Evolutionary conservation across 2,113 vertebrate species (phyloP).

Genomic region (Platysteira castanea): DNA sequence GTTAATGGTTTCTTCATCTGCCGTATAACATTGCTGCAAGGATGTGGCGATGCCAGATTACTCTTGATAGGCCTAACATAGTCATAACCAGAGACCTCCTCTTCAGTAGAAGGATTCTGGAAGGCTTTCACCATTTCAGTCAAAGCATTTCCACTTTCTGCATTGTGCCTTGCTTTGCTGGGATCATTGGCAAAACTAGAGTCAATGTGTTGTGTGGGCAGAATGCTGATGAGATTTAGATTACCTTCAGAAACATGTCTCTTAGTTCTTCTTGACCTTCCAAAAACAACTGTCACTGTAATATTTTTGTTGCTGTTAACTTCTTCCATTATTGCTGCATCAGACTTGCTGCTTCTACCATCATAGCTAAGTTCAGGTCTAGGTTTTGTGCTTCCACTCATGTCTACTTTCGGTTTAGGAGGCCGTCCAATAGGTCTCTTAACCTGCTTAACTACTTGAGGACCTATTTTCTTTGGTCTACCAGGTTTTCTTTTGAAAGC

Average conservation of each 20-base stretch:
- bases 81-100: constrained; percentile 64
- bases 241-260: constrained; percentile 85
- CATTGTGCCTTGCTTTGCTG: constrained; percentile 27
- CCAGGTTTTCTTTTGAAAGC: constrained; percentile 89
- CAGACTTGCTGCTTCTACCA: constrained; percentile 24
- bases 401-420: constrained; percentile 79
- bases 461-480: constrained; percentile 89
- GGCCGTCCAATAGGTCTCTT: constrained; percentile 91
- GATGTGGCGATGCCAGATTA: constrained; percentile 65
- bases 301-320: constrained; percentile 81
- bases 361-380: constrained; percentile 21
- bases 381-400: constrained; percentile 31
- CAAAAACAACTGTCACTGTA: constrained; percentile 89
- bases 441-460: constrained; percentile 83
- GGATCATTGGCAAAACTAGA: constrained; percentile 44
- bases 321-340: constrained; percentile 59
- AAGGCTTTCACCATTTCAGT: constrained; percentile 43
- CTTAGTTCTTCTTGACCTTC: constrained; percentile 88
- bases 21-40: constrained; percentile 76
- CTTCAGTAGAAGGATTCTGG: constrained; percentile 54
- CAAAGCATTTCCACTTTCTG: constrained; percentile 45
- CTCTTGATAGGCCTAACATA: constrained; percentile 79
- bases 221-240: constrained; percentile 61
- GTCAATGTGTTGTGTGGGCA: constrained; percentile 27
- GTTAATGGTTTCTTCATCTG: constrained; percentile 75